Base-by-base conservation (phyloP, 1,140 invertebrate genomes). In the Eupristina koningsbergeri region DNA sequence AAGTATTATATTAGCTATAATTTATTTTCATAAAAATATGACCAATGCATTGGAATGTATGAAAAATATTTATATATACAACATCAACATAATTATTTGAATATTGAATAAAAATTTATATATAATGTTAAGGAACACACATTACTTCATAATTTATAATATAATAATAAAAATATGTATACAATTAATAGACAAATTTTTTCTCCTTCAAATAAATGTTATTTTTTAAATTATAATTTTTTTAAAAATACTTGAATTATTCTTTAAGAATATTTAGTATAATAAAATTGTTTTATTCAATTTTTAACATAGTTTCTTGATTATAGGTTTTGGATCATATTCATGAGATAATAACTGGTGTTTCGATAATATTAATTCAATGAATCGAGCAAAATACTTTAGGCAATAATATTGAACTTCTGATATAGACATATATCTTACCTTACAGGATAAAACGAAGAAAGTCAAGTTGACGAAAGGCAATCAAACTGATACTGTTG, bases 281-380 rank as follows among this genome's bases (percentile, higher is more conserved):
- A 41, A 64, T 45, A 34, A 67, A 76, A 19, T 45, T 34, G n/a
- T 67, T 22, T 69, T 26, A n/a, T 77, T 61, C 8, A 31, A 67
- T 67, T 47, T n/a, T 76, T 58, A 80, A 26, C 11, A 50, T 67
- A 69, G 5, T 47, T 80, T 80, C 89, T 90, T 86, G 63, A 86
- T 93, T 94, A 84, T 92, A 94, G 93, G 93, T 92, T 89, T 91
- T 87, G 80, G 89, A 92, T 87, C 90, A 92, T 84, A 92, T 94
- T 90, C 91, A 94, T 91, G 92, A 93, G 89, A 92, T 94, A 92
- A 92, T 93, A 91, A 92, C 93, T 91, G 91, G 91, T 83, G 90
- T 94, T 88, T 93, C 93, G 91, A 93, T 93, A 92, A 92, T 94
- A 92, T 93, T 93, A 90, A 91, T 94, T 88, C 90, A 90, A 90